Percentiles rank a stretch among this genome's conserved stretches.
These are phyloP conservation scores for Thysanoteuthis rhombus DNA, from an alignment of 2,888 invertebrate genomes.

Conservation along the genomic window DNA sequence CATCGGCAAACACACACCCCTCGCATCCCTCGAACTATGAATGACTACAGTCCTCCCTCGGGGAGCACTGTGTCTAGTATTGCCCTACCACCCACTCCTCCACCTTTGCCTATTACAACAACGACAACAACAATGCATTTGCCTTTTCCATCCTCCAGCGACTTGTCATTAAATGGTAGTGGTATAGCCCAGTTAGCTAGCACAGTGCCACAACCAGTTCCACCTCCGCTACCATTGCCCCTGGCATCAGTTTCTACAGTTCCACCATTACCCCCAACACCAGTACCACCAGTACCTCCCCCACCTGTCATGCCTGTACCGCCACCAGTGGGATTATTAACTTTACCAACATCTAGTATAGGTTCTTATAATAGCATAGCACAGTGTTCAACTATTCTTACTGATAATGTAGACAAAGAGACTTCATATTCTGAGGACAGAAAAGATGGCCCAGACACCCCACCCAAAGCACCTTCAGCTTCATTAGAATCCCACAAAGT, in stretches of 20 bases:
- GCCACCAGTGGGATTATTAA: conserved; percentile 14
- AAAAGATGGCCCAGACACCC: not conserved
- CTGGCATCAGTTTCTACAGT: conserved; percentile 21
- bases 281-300: conserved; percentile 21
- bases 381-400: not conserved
- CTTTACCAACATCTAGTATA: not conserved
- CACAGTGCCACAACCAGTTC: conserved; percentile 28
- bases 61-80: conserved; percentile 16
- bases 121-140: not conserved
- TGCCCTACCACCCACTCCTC: not conserved
- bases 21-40: not conserved
- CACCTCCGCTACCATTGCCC: conserved; percentile 14
- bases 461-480: not conserved
- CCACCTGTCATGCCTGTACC: not conserved
- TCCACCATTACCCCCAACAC: conserved; percentile 23
- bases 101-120: conserved; percentile 19
- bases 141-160: conserved; percentile 13
- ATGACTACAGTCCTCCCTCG: conserved; percentile 12
- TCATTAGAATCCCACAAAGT: not conserved
- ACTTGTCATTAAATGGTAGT: conserved; percentile 21
- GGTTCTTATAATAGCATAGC: not conserved
- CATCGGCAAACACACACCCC: not conserved
- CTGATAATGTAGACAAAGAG: not conserved
- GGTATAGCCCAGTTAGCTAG: conserved; percentile 1
- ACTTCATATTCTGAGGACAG: not conserved